A percentile compares a stretch with the other conserved stretches of the same genome.
Conservation (phyloP, 2,888 invertebrate species). For the Nasonovia ribisnigri region DNA sequence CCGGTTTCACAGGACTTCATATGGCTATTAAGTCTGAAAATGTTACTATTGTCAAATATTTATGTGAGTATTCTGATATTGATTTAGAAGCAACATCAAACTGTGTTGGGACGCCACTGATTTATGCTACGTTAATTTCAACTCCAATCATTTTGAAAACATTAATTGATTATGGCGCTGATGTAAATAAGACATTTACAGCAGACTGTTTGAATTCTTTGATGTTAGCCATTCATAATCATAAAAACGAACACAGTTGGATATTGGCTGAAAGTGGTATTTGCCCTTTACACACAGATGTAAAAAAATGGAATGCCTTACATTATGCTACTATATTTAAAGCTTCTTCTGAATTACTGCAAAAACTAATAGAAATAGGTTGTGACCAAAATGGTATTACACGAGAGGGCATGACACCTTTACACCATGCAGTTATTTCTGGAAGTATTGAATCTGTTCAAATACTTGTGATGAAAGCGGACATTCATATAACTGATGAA, state of each 20-base stretch:
- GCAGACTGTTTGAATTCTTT: slow-evolving; percentile 53
- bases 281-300: slow-evolving; percentile 60
- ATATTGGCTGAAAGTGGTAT: slow-evolving; percentile 53
- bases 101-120: slow-evolving; percentile 48
- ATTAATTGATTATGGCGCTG: slow-evolving; percentile 54
- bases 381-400: slow-evolving; percentile 57
- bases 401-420: slow-evolving; percentile 88
- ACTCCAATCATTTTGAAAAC: slow-evolving; percentile 49
- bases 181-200: slow-evolving; percentile 62
- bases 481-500: slow-evolving; percentile 57
- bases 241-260: slow-evolving; percentile 60
- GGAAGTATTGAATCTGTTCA: slow-evolving; percentile 70
- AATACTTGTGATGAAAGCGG: slow-evolving; percentile 66
- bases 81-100: slow-evolving; percentile 56
- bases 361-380: slow-evolving; percentile 53
- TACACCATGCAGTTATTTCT: slow-evolving; percentile 85
- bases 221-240: slow-evolving; percentile 53
- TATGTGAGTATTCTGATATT: slow-evolving; percentile 50
- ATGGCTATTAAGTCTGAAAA: slow-evolving; percentile 51
- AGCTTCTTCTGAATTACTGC: slow-evolving; percentile 37
- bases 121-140: slow-evolving; percentile 58
- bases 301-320: slow-evolving; percentile 62
- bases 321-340: slow-evolving; percentile 60
- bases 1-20: slow-evolving; percentile 59
- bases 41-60: slow-evolving; percentile 55